Evolutionary conservation across 2,797 vertebrate species (phyloP).

Genomic region (Eulemur albifrons): DNA sequence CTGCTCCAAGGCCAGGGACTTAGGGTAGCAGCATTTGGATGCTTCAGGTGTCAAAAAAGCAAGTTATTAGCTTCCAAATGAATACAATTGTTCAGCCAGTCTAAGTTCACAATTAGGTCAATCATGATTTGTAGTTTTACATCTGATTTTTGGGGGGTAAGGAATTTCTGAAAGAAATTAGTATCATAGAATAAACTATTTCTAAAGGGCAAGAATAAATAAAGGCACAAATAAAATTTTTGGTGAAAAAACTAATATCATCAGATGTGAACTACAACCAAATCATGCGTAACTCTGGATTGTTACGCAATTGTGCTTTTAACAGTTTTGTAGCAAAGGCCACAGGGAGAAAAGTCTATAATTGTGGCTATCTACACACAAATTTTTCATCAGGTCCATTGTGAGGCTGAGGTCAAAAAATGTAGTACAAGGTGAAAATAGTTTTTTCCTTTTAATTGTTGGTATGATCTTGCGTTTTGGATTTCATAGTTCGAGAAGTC

Average conservation of each 20-base stretch:
- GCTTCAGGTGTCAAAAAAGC: background rate
- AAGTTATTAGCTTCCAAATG: background rate
- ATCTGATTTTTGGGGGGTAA: background rate
- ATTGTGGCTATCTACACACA: too few species aligned
- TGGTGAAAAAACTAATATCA: background rate
- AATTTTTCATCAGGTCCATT: background rate
- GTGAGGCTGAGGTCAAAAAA: background rate
- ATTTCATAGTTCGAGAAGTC: background rate
- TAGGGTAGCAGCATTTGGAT: rapidly evolving
- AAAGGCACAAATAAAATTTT: background rate
- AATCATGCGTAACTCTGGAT: background rate
- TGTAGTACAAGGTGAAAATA: background rate
- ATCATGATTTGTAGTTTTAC: background rate
- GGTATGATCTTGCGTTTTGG: background rate
- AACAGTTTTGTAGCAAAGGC: background rate
- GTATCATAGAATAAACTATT: background rate
- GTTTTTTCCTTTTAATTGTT: background rate
- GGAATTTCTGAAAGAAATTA: background rate
- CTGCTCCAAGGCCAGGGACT: background rate
- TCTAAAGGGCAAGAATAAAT: background rate
- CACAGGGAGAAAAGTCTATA: background rate
- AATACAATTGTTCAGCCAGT: background rate
- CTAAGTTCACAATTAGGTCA: background rate
- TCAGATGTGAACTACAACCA: background rate
- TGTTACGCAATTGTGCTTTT: rapidly evolving